These are phyloP conservation scores for Melanotaenia trifasciata DNA, from an alignment of 2,797 vertebrate species.

Conservation along the genomic window DNA sequence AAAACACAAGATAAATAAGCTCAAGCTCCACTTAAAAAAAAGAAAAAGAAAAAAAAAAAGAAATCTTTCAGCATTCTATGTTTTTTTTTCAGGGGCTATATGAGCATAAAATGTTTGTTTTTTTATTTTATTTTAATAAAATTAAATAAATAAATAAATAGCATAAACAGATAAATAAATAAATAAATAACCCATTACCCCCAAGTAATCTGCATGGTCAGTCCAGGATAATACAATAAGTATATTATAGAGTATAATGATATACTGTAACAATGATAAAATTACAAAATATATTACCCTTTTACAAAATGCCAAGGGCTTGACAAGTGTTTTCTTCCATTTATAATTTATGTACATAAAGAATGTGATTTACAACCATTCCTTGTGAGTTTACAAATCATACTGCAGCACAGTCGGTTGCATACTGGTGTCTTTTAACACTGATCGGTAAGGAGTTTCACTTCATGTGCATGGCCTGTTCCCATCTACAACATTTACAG, in stretches of 20 bases:
- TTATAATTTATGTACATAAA: conserved; percentile 72
- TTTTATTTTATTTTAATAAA: conserved; percentile 46
- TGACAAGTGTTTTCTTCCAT: conserved; percentile 57
- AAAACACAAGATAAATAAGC: conserved; percentile 80
- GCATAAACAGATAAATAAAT: conserved; percentile 67
- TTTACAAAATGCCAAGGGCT: conserved; percentile 69
- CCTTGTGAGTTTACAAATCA: conserved; percentile 47
- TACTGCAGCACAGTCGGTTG: conserved; percentile 54
- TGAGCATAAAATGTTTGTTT: conserved; percentile 56
- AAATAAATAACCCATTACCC: conserved; percentile 56
- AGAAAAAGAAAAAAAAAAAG: conserved; percentile 58
- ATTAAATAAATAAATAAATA: conserved; percentile 71
- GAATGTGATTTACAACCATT: conserved; percentile 63
- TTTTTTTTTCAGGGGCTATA: conserved; percentile 63
- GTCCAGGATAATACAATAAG: conserved; percentile 72
- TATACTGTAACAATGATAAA: conserved; percentile 70
- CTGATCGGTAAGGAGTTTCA: conserved; percentile 13
- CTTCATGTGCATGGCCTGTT: conserved; percentile 18
- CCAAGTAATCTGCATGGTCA: conserved; percentile 62
- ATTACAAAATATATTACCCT: conserved; percentile 78
- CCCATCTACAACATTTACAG: conserved; percentile 52
- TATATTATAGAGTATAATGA: conserved; percentile 67
- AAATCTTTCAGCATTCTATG: conserved; percentile 62
- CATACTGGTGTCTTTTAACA: conserved; percentile 52
- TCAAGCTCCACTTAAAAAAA: conserved; percentile 70